Base-by-base conservation (phyloP, 2,888 invertebrate genomes). In the Euplagia quadripunctaria region DNA sequence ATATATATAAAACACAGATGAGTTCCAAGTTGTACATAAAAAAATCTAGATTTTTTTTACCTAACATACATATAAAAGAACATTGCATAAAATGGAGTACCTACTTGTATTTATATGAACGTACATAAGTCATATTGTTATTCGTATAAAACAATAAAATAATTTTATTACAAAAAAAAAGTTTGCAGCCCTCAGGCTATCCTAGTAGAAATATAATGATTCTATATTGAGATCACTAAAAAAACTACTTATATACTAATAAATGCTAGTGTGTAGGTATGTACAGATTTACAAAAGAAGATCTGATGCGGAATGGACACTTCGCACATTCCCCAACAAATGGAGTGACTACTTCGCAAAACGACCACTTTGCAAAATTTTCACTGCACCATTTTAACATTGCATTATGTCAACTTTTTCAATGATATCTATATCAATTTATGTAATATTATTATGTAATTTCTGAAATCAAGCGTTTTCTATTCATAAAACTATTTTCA, bases 201-300 rank as follows among this genome's bases (percentile, higher is more conserved):
- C 0, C 66, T 76, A 76, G 17, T 69, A 71, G 69, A 65, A 63
- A 74, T 80, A 74, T 67, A 84, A 76, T 75, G 68, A 68, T 72
- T 72, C 31, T 78, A 76, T 78, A 77, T 63, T 88, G 88, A 88
- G 87, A 88, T 88, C 87, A 83, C 82, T 84, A 86, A 78, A 81
- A 80, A 80, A 80, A 71, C 77, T 86, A 83, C 79, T 82, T 84
- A 80, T 66, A 65, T 73, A 78, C 78, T 83, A 87, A 82, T 87
- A 88, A 86, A 87, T 88, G 86, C 88, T 82, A 82, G 75, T 46
- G 51, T 51, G 41, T 79, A 78, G 68, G 61, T 86, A 86, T 83
- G 51, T 87, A 86, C 83, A 86, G 76, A 85, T 85, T 76, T 85
- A 82, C 83, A 82, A 72, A 80, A 85, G 79, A 81, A 77, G 20